Conservation (phyloP, 2,888 invertebrate genomes). For the Drosophila meridionalis region DNA sequence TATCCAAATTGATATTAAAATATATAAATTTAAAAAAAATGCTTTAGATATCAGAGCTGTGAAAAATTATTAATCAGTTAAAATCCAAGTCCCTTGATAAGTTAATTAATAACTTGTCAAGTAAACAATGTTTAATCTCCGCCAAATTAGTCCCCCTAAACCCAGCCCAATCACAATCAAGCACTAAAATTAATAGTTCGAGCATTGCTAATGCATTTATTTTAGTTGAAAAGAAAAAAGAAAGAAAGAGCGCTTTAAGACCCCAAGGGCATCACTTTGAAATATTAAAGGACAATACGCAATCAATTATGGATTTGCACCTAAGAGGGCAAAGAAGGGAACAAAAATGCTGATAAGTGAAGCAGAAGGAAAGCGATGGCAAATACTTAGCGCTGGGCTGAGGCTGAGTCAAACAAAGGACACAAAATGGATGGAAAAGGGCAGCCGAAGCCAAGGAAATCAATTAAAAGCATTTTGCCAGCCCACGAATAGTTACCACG, state of each 20-base stretch:
- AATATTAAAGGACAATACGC: conserved; percentile 19
- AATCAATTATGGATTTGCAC: conserved; percentile 41
- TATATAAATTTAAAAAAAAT: too few relatives aligned
- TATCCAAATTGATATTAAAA: too few relatives aligned
- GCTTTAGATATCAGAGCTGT: too few relatives aligned
- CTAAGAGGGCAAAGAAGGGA: not conserved
- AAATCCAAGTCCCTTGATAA: too few relatives aligned
- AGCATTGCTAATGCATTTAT: conserved; percentile 33
- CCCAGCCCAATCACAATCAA: conserved; percentile 28
- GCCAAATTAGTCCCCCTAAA: not conserved
- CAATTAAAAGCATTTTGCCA: conserved; percentile 71
- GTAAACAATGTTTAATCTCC: not conserved
- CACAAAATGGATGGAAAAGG: conserved; percentile 35
- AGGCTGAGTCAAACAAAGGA: conserved; percentile 40
- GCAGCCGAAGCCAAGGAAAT: conserved; percentile 51
- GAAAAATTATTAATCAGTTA: not conserved
- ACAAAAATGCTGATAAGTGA: conserved; percentile 6
- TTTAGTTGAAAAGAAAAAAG: conserved; percentile 12
- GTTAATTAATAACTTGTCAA: not conserved
- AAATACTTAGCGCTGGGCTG: conserved; percentile 40
- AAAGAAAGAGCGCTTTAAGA: not conserved
- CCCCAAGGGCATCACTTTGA: conserved; percentile 17
- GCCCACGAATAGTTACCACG: conserved; percentile 1
- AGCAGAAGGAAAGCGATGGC: conserved; percentile 14
- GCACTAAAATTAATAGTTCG: not conserved